Evolutionary conservation across 35 echinoderm and acorn worm species (phyloP).

Genomic region (Apostichopus parvimensis): DNA sequence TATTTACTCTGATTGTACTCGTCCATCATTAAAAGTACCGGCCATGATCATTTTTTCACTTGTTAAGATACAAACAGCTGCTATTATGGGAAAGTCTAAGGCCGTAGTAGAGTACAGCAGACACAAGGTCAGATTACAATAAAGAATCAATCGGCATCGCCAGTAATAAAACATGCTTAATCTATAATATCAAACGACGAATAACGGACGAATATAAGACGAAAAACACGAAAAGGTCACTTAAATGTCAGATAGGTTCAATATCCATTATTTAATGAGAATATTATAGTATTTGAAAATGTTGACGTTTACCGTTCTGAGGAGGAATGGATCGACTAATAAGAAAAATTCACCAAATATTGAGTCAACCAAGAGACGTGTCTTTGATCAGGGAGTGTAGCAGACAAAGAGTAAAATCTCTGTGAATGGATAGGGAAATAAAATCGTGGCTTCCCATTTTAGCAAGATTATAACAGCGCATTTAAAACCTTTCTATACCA

Average conservation of each 20-base stretch:
- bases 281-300: no score
- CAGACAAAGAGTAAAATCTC: no score
- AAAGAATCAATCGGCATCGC: neutral
- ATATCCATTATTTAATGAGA: neutral
- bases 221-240: no score
- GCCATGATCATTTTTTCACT: neutral
- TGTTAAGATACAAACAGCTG: neutral
- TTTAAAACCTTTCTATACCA: constrained; percentile 62
- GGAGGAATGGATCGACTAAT: neutral
- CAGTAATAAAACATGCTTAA: neutral
- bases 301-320: no score
- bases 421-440: no score
- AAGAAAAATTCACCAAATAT: no score
- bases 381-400: neutral
- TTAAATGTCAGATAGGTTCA: neutral
- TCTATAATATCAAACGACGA: no score
- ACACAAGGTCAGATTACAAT: neutral
- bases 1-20: no score
- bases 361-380: neutral
- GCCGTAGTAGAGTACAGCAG: neutral
- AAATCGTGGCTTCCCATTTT: neutral
- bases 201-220: no score
- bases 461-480: no score
- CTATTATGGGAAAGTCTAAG: neutral
- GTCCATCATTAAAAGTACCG: neutral